Base-by-base conservation (phyloP, 2,888 invertebrate species). In the Anarsia innoxiella region DNA sequence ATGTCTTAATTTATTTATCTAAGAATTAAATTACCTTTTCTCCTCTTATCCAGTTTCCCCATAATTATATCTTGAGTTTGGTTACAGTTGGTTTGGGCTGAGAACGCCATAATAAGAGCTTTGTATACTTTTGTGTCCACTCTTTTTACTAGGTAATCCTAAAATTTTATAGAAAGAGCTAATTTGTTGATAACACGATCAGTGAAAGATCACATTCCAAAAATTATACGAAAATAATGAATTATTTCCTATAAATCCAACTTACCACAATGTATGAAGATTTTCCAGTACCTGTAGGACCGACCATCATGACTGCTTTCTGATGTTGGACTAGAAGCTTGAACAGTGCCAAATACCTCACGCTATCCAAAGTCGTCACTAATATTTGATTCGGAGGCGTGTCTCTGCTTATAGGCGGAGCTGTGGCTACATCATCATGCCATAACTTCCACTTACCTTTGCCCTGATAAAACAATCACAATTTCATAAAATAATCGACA, bases 251-350 rank as follows among this genome's bases (percentile, higher is more conserved):
- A n/a, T n/a, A n/a, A n/a, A n/a, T n/a, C n/a, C 11, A 23, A 32
- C 8, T 28, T 6, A 68, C 82, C 66, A 90, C 90, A 59, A 92
- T 91, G 11, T 97, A 95, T 31, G 93, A 93, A 4, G 96, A 95
- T 77, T 98, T 98, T 39, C 97, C 97, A 0, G 97, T 97, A 23
- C 97, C 96, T 0, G 97, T 97, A 0, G 97, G 96, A 0, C 97
- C 98, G 1, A 96, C 93, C 68, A 96, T 89, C 87, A 97, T 90
- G 28, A 93, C 85, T 0, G 94, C 89, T 58, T 96, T 97, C 9
- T 91, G 87, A 62, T 96, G 94, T 12, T 88, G 89, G 0, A 96
- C 90, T 29, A 97, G 74, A 19, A 95, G 77, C 47, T 89, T 89
- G 78, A 97, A 91, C 0, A 98, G 72, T 0, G 91, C 91, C n/a